These are phyloP conservation scores for Monomorium pharaonis DNA, from an alignment of 1,140 invertebrate genomes.

Conservation along the genomic window DNA sequence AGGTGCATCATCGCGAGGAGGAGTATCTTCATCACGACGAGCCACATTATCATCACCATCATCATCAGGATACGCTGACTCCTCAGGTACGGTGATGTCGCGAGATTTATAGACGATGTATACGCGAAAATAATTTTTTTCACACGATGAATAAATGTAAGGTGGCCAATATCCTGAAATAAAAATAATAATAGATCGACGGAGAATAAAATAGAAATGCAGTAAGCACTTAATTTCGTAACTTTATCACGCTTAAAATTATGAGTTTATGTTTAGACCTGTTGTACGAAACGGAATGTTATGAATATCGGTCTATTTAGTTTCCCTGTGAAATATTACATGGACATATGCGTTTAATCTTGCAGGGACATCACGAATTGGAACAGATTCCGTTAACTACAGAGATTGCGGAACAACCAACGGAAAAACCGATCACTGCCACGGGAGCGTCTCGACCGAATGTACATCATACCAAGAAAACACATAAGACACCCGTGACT, in stretches of 20 bases:
- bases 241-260: background rate
- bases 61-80: slow-evolving; percentile 9
- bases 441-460: slow-evolving; percentile 66
- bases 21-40: background rate
- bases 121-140: background rate
- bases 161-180: background rate
- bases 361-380: slow-evolving; percentile 44
- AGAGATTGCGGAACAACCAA: slow-evolving; percentile 43
- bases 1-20: slow-evolving; percentile 38
- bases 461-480: slow-evolving; percentile 60
- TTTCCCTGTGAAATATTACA: background rate
- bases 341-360: background rate
- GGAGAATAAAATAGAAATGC: background rate
- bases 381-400: slow-evolving; percentile 54
- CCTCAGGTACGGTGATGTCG: slow-evolving; percentile 49
- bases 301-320: background rate
- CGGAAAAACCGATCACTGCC: slow-evolving; percentile 53
- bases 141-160: background rate
- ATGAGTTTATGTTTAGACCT: background rate
- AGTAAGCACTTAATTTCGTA: too few relatives aligned
- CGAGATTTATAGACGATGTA: background rate
- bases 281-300: background rate
- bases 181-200: background rate
- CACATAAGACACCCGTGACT: slow-evolving; percentile 68
- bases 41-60: slow-evolving; percentile 16